phyloP scores from a whole-genome alignment of 2,113 vertebrate genomes.

The Pomatorhinus ruficollis region DNA sequence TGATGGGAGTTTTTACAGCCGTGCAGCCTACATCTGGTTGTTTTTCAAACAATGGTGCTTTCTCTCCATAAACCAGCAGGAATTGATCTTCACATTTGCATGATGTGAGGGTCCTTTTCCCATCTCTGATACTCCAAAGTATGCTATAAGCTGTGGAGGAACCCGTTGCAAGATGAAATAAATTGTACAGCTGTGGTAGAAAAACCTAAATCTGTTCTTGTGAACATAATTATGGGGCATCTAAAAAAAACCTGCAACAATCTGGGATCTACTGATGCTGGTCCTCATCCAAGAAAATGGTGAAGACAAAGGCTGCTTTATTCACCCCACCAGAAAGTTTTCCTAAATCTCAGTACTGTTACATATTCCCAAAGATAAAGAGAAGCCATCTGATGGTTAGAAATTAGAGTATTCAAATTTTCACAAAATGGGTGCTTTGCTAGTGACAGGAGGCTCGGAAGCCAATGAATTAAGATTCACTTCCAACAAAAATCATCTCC shows the following conservation, averaged over 20 bases:
- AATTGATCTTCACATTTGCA: not conserved
- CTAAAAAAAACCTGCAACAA: not conserved
- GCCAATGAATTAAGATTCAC: not conserved
- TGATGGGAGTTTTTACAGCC: not conserved
- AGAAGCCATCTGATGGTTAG: not conserved
- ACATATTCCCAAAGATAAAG: not conserved
- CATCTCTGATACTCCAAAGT: not conserved
- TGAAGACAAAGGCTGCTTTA: not conserved
- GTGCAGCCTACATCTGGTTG: accelerated
- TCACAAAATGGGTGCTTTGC: not conserved
- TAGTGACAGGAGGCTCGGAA: not conserved
- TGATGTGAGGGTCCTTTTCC: not conserved
- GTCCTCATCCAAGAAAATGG: not conserved
- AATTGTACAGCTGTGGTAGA: accelerated
- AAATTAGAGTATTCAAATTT: not conserved
- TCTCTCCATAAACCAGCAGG: not conserved
- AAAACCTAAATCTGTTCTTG: not conserved
- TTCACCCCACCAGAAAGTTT: not conserved
- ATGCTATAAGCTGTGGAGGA: not conserved
- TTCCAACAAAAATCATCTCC: not conserved
- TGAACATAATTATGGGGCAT: not conserved
- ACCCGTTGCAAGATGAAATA: not conserved
- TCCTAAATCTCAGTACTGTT: not conserved
- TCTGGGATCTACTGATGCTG: not conserved
- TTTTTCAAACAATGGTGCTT: accelerated